Evolutionary conservation across 2,113 vertebrate genomes (phyloP).

Genomic region (Microtus richardsoni): DNA sequence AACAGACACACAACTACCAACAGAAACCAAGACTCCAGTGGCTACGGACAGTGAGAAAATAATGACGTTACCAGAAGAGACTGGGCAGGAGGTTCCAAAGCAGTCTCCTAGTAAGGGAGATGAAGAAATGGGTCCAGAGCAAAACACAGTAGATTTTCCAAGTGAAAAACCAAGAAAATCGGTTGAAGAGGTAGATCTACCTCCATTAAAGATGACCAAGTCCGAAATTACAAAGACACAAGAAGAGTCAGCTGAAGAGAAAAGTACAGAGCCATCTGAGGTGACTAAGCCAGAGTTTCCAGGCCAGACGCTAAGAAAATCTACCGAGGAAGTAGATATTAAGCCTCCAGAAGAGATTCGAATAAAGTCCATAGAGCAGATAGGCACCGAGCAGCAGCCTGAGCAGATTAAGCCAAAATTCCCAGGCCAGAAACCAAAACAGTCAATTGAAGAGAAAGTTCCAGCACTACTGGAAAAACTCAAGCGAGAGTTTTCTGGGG

Average conservation of each 20-base stretch:
- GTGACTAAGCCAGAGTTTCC: constrained; percentile 25
- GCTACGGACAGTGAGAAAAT: neutral
- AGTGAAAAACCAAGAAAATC: constrained; percentile 32
- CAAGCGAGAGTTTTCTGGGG: neutral
- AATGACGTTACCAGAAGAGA: neutral
- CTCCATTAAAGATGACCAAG: neutral
- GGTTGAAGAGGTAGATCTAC: neutral
- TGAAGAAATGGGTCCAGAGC: neutral
- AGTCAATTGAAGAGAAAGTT: constrained; percentile 61
- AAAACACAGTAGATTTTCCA: constrained; percentile 15
- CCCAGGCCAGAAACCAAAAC: neutral
- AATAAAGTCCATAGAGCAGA: neutral
- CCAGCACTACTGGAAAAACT: neutral
- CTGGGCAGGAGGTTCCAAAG: neutral
- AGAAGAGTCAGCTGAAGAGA: neutral
- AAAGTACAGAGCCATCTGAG: neutral
- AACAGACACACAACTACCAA: neutral
- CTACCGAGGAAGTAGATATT: constrained; percentile 12
- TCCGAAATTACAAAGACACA: neutral
- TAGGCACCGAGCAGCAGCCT: neutral
- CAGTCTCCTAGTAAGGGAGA: neutral
- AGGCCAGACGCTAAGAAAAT: constrained; percentile 7
- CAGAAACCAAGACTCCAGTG: neutral
- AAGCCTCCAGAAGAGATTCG: neutral
- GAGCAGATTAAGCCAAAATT: neutral